A percentile compares a stretch with the other conserved stretches of the same genome.
Conservation (phyloP, 2,888 invertebrate species). For the Rhyacophila evoluta region DNA sequence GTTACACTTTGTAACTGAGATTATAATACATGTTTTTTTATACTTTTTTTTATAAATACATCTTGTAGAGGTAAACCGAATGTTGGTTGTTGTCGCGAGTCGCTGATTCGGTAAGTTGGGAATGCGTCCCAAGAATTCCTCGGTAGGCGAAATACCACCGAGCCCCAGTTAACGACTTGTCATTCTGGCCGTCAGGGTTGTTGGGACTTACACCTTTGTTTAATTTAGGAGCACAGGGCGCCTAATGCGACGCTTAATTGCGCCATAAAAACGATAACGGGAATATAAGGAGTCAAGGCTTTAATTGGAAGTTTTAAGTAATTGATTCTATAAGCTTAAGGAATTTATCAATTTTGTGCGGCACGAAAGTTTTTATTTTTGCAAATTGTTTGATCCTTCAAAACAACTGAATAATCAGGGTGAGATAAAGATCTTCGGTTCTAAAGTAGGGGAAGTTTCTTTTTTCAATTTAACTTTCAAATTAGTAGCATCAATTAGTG, state of each 20-base stretch:
- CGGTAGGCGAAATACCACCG: conserved; percentile 3
- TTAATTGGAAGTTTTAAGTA: conserved; percentile 22
- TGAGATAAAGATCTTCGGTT: no score
- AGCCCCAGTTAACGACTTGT: conserved; percentile 12
- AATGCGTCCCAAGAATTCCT: not conserved
- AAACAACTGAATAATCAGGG: no score
- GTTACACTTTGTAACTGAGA: no score
- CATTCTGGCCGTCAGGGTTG: not conserved
- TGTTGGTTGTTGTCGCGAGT: not conserved
- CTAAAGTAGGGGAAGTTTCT: no score
- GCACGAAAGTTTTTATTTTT: not conserved
- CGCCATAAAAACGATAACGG: conserved; percentile 13
- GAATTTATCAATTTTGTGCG: not conserved
- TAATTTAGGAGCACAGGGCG: conserved; percentile 20
- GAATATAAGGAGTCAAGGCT: not conserved
- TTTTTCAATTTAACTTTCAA: no score
- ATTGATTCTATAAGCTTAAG: not conserved
- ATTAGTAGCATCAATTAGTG: no score
- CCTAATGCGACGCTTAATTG: conserved; percentile 12
- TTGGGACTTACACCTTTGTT: conserved; percentile 15
- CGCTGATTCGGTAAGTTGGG: not conserved
- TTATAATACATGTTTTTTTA: no score
- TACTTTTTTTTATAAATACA: not conserved
- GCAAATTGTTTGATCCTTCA: no score
- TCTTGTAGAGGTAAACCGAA: not conserved